Evolutionary conservation across 1,140 invertebrate genomes (phyloP).

Genomic region (Caenorhabditis latens): DNA sequence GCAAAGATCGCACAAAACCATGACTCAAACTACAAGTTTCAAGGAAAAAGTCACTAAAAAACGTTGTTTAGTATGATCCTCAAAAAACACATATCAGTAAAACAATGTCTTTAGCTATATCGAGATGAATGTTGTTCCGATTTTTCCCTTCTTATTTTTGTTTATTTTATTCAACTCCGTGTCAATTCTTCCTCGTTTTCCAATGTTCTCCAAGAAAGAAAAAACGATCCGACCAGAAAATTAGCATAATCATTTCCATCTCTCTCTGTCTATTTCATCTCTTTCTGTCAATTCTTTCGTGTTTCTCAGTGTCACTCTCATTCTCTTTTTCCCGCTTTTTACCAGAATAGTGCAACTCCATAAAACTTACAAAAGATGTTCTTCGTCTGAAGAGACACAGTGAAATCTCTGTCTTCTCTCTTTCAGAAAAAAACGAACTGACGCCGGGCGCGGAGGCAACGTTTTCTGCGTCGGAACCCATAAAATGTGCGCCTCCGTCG

Average conservation of each 20-base stretch:
- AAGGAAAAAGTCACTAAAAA: too few species aligned
- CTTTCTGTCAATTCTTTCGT: background rate
- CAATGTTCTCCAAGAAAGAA: background rate
- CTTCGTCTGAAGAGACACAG: background rate
- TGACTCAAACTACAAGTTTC: too few species aligned
- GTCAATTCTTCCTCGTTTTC: background rate
- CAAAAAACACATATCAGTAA: too few species aligned
- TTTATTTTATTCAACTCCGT: too few species aligned
- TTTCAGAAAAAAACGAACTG: slow-evolving; percentile 47
- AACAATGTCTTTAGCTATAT: too few species aligned
- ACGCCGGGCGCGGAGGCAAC: background rate
- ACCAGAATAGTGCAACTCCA: slow-evolving; percentile 50
- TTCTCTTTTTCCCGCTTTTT: background rate
- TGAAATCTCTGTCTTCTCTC: slow-evolving; percentile 43
- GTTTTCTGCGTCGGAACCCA: slow-evolving; percentile 52
- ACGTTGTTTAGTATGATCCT: too few species aligned
- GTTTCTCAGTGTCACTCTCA: slow-evolving; percentile 16
- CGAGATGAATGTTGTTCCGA: background rate
- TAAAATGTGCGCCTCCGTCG: slow-evolving; percentile 51
- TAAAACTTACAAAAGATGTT: slow-evolving; percentile 35
- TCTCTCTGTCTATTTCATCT: background rate
- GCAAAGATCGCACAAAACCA: too few species aligned
- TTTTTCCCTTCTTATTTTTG: too few species aligned
- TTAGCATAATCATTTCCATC: slow-evolving; percentile 13
- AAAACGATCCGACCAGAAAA: slow-evolving; percentile 3